Conservation (phyloP, 2,113 vertebrate species). For the Centropristis striata region DNA sequence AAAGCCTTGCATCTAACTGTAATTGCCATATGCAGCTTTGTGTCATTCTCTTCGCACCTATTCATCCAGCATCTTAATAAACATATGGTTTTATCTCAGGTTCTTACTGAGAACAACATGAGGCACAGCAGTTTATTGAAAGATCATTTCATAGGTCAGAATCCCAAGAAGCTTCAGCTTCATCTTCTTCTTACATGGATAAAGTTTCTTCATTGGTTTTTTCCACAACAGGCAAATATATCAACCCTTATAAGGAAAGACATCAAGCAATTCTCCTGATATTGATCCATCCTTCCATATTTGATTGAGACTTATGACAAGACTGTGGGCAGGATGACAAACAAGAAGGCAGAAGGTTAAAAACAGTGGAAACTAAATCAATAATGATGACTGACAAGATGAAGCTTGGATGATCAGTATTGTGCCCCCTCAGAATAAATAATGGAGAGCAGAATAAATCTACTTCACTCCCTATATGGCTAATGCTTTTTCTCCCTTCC, state of each 20-base stretch:
- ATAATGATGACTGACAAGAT: slow-evolving; percentile 81
- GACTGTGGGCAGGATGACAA: slow-evolving; percentile 73
- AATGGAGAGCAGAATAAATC: slow-evolving; percentile 70
- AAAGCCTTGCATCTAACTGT: slow-evolving; percentile 23
- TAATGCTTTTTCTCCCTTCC: slow-evolving; percentile 43
- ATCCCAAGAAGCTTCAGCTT: neutral
- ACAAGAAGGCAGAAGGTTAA: slow-evolving; percentile 79
- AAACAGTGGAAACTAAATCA: slow-evolving; percentile 83
- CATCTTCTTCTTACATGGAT: slow-evolving; percentile 35
- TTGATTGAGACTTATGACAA: slow-evolving; percentile 79
- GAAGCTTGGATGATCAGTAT: slow-evolving; percentile 64
- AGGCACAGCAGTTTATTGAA: slow-evolving; percentile 8
- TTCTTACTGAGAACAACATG: neutral
- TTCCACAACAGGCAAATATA: slow-evolving; percentile 49
- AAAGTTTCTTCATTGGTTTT: slow-evolving; percentile 70
- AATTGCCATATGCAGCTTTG: slow-evolving; percentile 21
- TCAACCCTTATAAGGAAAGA: slow-evolving; percentile 74
- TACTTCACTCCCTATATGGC: slow-evolving; percentile 51
- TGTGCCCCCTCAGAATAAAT: slow-evolving; percentile 73
- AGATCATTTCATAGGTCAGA: slow-evolving; percentile 37
- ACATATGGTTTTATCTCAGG: slow-evolving; percentile 15
- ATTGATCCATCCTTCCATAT: slow-evolving; percentile 76
- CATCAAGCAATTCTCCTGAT: slow-evolving; percentile 70
- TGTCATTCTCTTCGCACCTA: slow-evolving; percentile 16
- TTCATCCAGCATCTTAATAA: slow-evolving; percentile 34